Evolutionary conservation across 2,797 vertebrate genomes (phyloP).

Genomic region (Myotis pilosus): DNA sequence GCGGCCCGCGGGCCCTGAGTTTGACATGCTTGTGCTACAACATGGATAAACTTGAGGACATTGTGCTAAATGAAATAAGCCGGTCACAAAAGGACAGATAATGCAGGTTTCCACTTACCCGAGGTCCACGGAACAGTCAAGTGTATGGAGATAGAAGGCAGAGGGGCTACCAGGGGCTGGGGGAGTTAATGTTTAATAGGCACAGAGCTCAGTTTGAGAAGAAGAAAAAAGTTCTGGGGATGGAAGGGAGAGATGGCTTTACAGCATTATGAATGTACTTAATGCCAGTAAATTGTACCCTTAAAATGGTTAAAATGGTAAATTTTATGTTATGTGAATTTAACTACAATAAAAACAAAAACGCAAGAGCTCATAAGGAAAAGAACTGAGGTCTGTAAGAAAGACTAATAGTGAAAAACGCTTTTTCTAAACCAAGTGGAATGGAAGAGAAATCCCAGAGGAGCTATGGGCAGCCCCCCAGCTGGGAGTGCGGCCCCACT

Average conservation of each 20-base stretch:
- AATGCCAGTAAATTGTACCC: too few relatives aligned
- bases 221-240: neutral
- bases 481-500: neutral
- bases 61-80: neutral
- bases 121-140: neutral
- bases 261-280: neutral
- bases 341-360: neutral
- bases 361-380: neutral
- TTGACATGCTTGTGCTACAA: too few relatives aligned
- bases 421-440: neutral
- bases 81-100: neutral
- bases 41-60: neutral
- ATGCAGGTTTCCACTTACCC: neutral
- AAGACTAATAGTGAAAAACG: neutral
- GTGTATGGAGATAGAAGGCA: neutral
- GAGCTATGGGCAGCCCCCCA: too few relatives aligned
- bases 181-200: neutral
- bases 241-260: rapidly evolving
- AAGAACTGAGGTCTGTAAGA: neutral
- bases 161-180: too few relatives aligned
- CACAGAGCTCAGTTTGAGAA: neutral
- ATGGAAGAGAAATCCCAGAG: neutral
- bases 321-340: neutral
- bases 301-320: neutral
- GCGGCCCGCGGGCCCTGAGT: too few relatives aligned